A percentile compares a stretch with the other conserved stretches of the same genome.
Evolutionary conservation across 1,140 invertebrate genomes (phyloP).

Genomic region (Drosophila prosaltans): DNA sequence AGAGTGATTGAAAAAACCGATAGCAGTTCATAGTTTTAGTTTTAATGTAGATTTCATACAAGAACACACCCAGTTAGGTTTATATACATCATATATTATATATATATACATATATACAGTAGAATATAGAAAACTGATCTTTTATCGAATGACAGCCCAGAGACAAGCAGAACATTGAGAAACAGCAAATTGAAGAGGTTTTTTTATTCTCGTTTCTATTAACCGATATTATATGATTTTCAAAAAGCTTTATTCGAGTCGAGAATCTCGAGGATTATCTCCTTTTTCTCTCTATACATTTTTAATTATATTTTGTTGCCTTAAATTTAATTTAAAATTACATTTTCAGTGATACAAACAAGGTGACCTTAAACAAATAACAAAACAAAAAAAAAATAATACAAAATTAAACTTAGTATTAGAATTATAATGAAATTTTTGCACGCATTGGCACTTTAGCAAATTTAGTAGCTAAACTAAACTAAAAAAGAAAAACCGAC

Average conservation of each 20-base stretch:
- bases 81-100: conserved; percentile 22
- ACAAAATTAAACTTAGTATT: conserved; percentile 60
- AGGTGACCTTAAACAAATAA: conserved; percentile 70
- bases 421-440: conserved; percentile 65
- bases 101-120: conserved; percentile 10
- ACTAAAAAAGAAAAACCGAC: background rate
- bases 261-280: conserved; percentile 44
- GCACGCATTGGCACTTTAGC: conserved; percentile 70
- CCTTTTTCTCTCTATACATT: conserved; percentile 11
- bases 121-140: conserved; percentile 30
- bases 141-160: conserved; percentile 11
- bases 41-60: conserved; percentile 55
- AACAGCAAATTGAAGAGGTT: background rate
- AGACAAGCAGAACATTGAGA: conserved; percentile 2
- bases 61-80: conserved; percentile 32
- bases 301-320: conserved; percentile 36
- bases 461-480: conserved; percentile 54
- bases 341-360: conserved; percentile 76
- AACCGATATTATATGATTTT: conserved; percentile 45
- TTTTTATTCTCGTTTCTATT: conserved; percentile 16
- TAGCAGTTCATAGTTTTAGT: conserved; percentile 53
- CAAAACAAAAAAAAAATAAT: conserved; percentile 25
- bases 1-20: conserved; percentile 35
- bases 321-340: conserved; percentile 63
- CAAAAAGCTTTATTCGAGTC: conserved; percentile 62